Evolutionary conservation across 1,140 invertebrate genomes (phyloP), one percentile per base, ranked within the genome.

Genomic region (Drosophila ironensis): DNA sequence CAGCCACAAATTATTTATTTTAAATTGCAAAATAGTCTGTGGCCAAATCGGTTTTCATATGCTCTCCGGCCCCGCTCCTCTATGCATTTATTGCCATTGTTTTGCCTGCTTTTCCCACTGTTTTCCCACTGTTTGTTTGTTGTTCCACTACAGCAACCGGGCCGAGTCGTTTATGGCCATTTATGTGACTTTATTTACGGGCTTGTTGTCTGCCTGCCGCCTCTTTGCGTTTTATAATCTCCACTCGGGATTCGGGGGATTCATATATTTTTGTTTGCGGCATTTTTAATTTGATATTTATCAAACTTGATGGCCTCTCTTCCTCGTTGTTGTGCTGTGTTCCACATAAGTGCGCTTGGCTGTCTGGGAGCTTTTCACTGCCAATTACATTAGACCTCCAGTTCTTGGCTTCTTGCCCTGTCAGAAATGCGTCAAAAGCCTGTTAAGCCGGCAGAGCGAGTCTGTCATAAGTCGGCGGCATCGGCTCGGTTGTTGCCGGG

Each of bases 21-120:
- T 67, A 86, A 84, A 84, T 84, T 71, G 73, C 69, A 84, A 84
- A 82, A 86, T 84, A 78, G 78, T 84, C 80, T 84, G 80, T 61
- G 78, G 80, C 78, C 56, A 84, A 84, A 84, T 78, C 80, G 80
- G 51, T 70, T 78, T 74, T 82, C 57, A 48, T 52, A 33, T 50
- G 35, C 46, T 44, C 11, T 19, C 42, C n/a, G 24, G 47, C 42
- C 22, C 53, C 30, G 9, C n/a, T n/a, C n/a, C n/a, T n/a, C n/a
- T n/a, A 28, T 56, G 53, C 66, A 70, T 70, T 70, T 70, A 69
- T 70, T 19, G 67, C 50, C 14, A 38, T 68, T 25, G 33, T 38
- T 41, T 54, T 33, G 24, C 41, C 16, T 6, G 11, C 1, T 42
- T 44, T 47, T 50, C n/a, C n/a, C n/a, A n/a, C n/a, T 14, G 33